Conservation (phyloP, 2,797 vertebrate species). For the Kryptopterus vitreolus region DNA sequence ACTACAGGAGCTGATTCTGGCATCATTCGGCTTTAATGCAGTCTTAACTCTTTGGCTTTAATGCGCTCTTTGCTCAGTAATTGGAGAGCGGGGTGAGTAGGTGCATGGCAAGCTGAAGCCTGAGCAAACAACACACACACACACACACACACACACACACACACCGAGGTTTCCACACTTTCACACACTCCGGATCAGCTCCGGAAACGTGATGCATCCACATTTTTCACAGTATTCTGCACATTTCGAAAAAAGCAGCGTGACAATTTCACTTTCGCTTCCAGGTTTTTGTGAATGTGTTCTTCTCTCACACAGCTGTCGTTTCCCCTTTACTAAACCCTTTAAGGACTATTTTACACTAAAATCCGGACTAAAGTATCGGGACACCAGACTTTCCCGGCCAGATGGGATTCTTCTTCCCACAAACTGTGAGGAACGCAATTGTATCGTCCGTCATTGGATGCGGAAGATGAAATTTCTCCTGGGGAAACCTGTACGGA, state of each 20-base stretch:
- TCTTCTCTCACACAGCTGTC: not conserved
- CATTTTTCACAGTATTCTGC: constrained; percentile 2
- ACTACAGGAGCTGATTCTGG: constrained; percentile 53
- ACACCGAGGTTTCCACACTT: constrained; percentile 1
- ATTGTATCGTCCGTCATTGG: too few relatives aligned
- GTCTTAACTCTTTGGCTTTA: constrained; percentile 59
- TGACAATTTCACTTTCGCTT: constrained; percentile 16
- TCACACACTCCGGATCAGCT: constrained; percentile 15
- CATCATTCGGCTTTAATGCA: constrained; percentile 57
- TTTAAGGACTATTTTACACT: not conserved
- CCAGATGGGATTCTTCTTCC: too few relatives aligned
- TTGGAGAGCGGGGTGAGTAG: constrained; percentile 23
- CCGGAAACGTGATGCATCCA: constrained; percentile 17
- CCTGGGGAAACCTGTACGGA: too few relatives aligned
- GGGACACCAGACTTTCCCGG: too few relatives aligned
- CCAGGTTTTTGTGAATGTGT: not conserved
- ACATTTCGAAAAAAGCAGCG: constrained; percentile 16
- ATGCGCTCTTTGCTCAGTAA: constrained; percentile 58
- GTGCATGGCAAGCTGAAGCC: constrained; percentile 21
- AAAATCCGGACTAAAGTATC: too few relatives aligned
- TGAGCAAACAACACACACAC: constrained; percentile 21
- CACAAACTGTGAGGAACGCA: too few relatives aligned
- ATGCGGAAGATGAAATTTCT: too few relatives aligned
- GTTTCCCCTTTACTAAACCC: not conserved
- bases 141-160: constrained; percentile 24